Conservation (phyloP, 2,113 vertebrate genomes). For the Limnothrissa miodon region DNA sequence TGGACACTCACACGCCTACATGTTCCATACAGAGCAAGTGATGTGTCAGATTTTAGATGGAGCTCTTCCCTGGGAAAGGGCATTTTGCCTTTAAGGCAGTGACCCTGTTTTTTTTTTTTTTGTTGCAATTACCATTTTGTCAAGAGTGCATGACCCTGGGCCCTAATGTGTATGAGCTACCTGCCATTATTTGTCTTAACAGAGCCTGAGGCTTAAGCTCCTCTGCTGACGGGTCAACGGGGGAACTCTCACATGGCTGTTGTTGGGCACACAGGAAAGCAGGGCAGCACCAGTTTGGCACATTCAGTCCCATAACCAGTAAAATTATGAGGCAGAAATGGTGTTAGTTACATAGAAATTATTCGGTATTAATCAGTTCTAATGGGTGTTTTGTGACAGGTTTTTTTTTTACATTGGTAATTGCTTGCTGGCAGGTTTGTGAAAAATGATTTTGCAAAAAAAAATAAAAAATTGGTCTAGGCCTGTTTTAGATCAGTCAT, state of each 20-base stretch:
- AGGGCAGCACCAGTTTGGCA: background rate
- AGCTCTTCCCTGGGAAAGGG: background rate
- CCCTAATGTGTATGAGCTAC: background rate
- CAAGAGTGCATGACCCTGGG: background rate
- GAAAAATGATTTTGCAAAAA: background rate
- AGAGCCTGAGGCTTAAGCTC: background rate
- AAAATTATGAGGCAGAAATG: background rate
- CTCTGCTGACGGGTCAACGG: background rate
- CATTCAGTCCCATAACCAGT: background rate
- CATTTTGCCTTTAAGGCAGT: background rate
- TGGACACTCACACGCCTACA: background rate
- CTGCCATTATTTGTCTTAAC: background rate
- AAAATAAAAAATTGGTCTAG: background rate
- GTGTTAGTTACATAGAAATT: background rate
- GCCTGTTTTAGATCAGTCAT: background rate
- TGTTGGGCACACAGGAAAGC: background rate
- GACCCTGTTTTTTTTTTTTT: background rate
- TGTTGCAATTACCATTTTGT: background rate
- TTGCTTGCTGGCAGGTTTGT: slow-evolving; percentile 7
- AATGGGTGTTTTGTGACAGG: background rate
- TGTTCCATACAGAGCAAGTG: background rate
- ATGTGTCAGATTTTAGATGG: background rate
- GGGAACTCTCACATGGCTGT: background rate
- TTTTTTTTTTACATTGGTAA: background rate
- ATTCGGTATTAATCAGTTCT: background rate